Evolutionary conservation across 1,140 invertebrate species (phyloP).

Genomic region (Dendrolimus punctatus): DNA sequence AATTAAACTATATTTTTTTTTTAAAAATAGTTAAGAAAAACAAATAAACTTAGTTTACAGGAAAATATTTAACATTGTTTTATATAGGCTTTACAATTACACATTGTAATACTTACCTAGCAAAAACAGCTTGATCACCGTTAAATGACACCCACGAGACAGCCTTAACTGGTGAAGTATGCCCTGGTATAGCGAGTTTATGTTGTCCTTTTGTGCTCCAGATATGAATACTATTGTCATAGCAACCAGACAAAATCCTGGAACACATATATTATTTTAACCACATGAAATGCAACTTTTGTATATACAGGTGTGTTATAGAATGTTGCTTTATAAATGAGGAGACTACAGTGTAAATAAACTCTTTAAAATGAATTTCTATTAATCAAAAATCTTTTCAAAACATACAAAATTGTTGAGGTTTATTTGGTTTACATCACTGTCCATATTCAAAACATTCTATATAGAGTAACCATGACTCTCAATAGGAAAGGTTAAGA

Average conservation of each 20-base stretch:
- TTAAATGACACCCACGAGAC: conserved; percentile 87
- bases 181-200: conserved; percentile 87
- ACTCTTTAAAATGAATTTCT: too few relatives aligned
- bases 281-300: background rate
- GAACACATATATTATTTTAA: conserved; percentile 6
- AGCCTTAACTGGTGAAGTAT: conserved; percentile 88
- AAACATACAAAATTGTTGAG: too few relatives aligned
- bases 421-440: too few relatives aligned
- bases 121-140: conserved; percentile 79
- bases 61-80: conserved; percentile 1
- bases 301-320: background rate
- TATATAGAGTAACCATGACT: too few relatives aligned
- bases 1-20: too few relatives aligned
- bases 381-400: too few relatives aligned
- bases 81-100: background rate
- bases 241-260: conserved; percentile 95
- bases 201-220: conserved; percentile 91
- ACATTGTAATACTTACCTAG: conserved; percentile 72
- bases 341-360: too few relatives aligned
- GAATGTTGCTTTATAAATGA: too few relatives aligned
- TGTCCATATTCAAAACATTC: too few relatives aligned
- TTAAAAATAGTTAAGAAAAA: too few relatives aligned
- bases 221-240: conserved; percentile 93
- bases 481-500: too few relatives aligned
- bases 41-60: background rate